Percentiles rank a stretch among this genome's conserved stretches.
Conservation (phyloP, 2,888 invertebrate genomes). For the Agonopterix alstromeriana region DNA sequence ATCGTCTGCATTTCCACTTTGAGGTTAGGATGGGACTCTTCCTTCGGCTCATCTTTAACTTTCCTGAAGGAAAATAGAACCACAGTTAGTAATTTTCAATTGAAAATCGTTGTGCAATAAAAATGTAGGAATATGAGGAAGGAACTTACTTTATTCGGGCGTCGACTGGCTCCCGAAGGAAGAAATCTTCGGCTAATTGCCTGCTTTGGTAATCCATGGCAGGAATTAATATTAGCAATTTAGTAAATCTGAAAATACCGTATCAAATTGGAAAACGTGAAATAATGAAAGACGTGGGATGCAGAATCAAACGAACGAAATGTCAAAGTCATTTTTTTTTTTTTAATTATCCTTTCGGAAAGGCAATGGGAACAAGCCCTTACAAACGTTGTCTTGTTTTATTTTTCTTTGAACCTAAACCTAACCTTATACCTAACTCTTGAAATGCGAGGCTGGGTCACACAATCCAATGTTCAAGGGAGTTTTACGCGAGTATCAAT, state of each 20-base stretch:
- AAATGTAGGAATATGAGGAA: slow-evolving; percentile 2
- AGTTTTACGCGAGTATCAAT: too few relatives aligned
- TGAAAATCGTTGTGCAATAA: slow-evolving; percentile 15
- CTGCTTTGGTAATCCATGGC: slow-evolving; percentile 77
- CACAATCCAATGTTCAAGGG: too few relatives aligned
- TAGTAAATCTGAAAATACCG: background rate
- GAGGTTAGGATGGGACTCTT: slow-evolving; percentile 69
- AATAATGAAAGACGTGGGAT: background rate
- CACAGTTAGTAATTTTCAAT: background rate
- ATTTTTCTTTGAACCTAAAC: too few relatives aligned
- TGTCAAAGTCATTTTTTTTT: background rate
- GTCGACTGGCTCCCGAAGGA: slow-evolving; percentile 78
- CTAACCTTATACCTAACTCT: too few relatives aligned
- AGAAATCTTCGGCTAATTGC: slow-evolving; percentile 79
- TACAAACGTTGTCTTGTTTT: too few relatives aligned
- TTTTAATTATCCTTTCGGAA: too few relatives aligned
- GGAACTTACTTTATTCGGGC: slow-evolving; percentile 76
- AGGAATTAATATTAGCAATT: background rate
- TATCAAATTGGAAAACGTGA: background rate
- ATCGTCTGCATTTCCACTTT: slow-evolving; percentile 87
- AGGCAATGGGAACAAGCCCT: too few relatives aligned
- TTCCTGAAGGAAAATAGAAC: slow-evolving; percentile 34
- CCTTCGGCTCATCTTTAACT: slow-evolving; percentile 57
- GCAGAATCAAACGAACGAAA: background rate
- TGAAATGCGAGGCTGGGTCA: too few relatives aligned